Conservation (phyloP, 2,888 invertebrate genomes). For the Coleophora flavipennella region DNA sequence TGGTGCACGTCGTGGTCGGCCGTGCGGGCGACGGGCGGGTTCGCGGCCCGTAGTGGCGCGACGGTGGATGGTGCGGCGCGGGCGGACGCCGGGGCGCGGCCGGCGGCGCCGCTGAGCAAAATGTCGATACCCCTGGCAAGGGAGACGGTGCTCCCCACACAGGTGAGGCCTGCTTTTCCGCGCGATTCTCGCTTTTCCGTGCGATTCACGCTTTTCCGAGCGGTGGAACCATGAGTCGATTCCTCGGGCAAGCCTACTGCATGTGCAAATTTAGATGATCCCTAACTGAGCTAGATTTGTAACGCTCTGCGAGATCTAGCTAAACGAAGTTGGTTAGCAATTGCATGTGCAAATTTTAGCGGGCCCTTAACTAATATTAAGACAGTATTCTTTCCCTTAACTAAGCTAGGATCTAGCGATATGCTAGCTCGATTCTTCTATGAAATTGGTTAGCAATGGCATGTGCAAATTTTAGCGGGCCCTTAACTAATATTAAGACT, state of each 20-base stretch:
- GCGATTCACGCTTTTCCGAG: conserved; percentile 2
- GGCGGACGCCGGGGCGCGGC: conserved; percentile 69
- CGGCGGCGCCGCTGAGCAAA: conserved; percentile 67
- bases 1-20: conserved; percentile 40
- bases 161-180: conserved; percentile 52
- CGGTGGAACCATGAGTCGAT: background rate
- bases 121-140: conserved; percentile 71
- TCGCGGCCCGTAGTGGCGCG: conserved; percentile 40
- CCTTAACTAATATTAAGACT: too few species aligned
- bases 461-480: too few species aligned
- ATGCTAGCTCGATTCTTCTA: too few species aligned
- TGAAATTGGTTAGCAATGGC: too few species aligned
- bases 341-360: too few species aligned
- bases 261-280: too few species aligned
- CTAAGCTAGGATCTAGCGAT: too few species aligned
- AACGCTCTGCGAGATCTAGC: too few species aligned
- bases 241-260: background rate
- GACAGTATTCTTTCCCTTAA: too few species aligned
- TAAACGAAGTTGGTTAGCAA: too few species aligned
- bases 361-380: too few species aligned
- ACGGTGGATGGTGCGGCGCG: conserved; percentile 64
- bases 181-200: conserved; percentile 5
- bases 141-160: conserved; percentile 65
- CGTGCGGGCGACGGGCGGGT: conserved; percentile 34
- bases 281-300: too few species aligned